Conservation (phyloP, 2,113 vertebrate species). For the Cyprinodon brontotheroides region DNA sequence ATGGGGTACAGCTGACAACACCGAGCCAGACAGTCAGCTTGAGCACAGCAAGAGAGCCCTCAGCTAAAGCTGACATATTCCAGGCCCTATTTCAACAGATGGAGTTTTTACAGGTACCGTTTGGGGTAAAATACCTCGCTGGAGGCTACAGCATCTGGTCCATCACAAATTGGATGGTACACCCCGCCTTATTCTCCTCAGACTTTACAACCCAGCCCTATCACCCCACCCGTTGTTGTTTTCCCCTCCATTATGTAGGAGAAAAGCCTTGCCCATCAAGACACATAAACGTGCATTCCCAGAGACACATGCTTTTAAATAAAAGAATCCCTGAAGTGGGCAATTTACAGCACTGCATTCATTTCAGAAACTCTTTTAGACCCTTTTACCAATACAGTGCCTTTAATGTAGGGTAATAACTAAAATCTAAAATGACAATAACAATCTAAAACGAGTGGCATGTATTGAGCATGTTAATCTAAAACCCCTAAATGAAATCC, state of each 20-base stretch:
- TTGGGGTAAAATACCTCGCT: slow-evolving; percentile 77
- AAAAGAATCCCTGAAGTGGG: slow-evolving; percentile 9
- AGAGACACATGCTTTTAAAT: neutral
- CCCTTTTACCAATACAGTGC: slow-evolving; percentile 19
- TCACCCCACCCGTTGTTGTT: slow-evolving; percentile 29
- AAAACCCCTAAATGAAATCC: too few relatives aligned
- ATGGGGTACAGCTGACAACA: slow-evolving; percentile 68
- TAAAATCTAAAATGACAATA: neutral
- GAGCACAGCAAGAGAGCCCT: slow-evolving; percentile 67
- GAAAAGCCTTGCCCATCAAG: slow-evolving; percentile 35
- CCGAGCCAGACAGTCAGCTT: slow-evolving; percentile 64
- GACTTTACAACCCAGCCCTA: slow-evolving; percentile 25
- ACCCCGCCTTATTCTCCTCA: slow-evolving; percentile 25
- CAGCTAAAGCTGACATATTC: slow-evolving; percentile 74
- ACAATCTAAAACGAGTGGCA: neutral
- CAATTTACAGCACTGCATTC: neutral
- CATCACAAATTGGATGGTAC: slow-evolving; percentile 71
- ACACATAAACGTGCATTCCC: slow-evolving; percentile 9
- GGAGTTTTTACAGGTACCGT: slow-evolving; percentile 78
- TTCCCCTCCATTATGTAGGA: slow-evolving; percentile 33
- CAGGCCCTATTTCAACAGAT: slow-evolving; percentile 75
- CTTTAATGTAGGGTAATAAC: neutral
- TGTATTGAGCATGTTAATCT: neutral
- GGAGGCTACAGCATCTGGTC: slow-evolving; percentile 78
- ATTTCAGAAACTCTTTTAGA: slow-evolving; percentile 43